Conservation (phyloP, 2,888 invertebrate genomes). For the Reticulitermes lucifugus region DNA sequence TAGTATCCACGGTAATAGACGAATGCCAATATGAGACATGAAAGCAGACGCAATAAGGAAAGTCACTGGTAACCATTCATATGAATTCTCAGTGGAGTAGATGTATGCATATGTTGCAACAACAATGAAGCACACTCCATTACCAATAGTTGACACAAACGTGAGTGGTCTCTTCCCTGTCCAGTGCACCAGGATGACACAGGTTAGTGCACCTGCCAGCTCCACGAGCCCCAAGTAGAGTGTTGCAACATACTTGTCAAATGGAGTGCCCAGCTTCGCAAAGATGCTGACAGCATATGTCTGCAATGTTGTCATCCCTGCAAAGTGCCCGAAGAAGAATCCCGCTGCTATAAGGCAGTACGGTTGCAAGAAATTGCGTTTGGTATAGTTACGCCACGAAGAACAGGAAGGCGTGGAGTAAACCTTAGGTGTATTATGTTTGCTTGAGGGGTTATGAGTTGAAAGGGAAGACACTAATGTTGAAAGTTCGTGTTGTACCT, state of each 20-base stretch:
- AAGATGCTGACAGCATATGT: constrained; percentile 57
- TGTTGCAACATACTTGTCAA: constrained; percentile 82
- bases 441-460: constrained; percentile 19
- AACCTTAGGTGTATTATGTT: not conserved
- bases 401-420: not conserved
- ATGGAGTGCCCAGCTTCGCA: constrained; percentile 73
- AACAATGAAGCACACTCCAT: constrained; percentile 73
- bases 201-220: constrained; percentile 72
- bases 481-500: constrained; percentile 69
- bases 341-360: constrained; percentile 73
- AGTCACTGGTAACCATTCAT: constrained; percentile 75
- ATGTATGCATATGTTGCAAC: constrained; percentile 69
- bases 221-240: constrained; percentile 78
- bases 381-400: constrained; percentile 52
- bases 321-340: constrained; percentile 81
- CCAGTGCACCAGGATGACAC: constrained; percentile 76
- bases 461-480: not conserved
- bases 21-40: constrained; percentile 75
- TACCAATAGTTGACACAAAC: constrained; percentile 75
- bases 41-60: constrained; percentile 76
- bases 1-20: constrained; percentile 83
- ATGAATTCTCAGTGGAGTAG: constrained; percentile 54
- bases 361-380: constrained; percentile 74
- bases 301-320: constrained; percentile 79
- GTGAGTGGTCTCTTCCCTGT: constrained; percentile 79